Evolutionary conservation across 1,140 invertebrate species (phyloP).

Genomic region (Papilio aristodemus): DNA sequence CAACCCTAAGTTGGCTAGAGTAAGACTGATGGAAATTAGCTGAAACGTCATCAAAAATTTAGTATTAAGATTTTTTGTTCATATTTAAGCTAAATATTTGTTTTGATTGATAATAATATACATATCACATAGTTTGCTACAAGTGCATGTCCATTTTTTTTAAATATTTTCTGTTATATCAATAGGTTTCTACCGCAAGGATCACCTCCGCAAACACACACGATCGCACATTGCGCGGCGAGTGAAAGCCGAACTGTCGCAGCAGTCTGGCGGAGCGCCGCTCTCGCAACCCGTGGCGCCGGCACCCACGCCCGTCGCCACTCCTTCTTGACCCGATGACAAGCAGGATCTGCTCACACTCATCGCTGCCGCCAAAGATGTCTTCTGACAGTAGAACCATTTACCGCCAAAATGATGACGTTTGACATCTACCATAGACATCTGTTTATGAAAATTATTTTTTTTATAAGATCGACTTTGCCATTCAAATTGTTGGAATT

Average conservation of each 20-base stretch:
- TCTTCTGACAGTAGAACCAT: slow-evolving; percentile 51
- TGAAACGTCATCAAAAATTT: no score
- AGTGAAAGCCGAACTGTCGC: slow-evolving; percentile 90
- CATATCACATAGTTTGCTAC: no score
- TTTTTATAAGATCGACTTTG: no score
- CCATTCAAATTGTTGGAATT: no score
- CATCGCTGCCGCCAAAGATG: slow-evolving; percentile 70
- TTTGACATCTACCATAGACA: neutral
- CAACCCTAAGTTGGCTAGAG: no score
- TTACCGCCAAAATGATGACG: neutral
- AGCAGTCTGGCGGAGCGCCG: slow-evolving; percentile 70
- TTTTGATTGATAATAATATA: no score
- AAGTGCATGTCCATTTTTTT: no score
- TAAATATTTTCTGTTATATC: slow-evolving; percentile 33
- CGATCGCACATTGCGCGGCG: slow-evolving; percentile 89
- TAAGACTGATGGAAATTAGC: no score
- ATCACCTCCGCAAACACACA: slow-evolving; percentile 90
- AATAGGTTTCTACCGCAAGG: slow-evolving; percentile 86
- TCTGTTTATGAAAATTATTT: no score
- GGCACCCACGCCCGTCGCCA: slow-evolving; percentile 49
- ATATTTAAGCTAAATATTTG: no score
- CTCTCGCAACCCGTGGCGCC: slow-evolving; percentile 39
- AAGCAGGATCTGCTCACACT: slow-evolving; percentile 69
- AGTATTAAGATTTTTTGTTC: no score
- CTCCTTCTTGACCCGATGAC: slow-evolving; percentile 66